These are phyloP conservation scores for Rattus norvegicus DNA, from an alignment of 2,113 vertebrate species.

Conservation along the genomic window GRCr8 NC_086028.1:49181501-49182000, in stretches of 20 bases:
- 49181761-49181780: background rate
- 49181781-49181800: background rate
- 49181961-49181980: background rate
- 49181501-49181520: too few species aligned
- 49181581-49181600: background rate
- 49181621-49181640: background rate
- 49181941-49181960: background rate
- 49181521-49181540: too few species aligned
- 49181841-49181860: conserved; percentile 43
- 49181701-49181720: too few species aligned
- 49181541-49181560: background rate
- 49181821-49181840: conserved; percentile 19
- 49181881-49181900: conserved; percentile 27
- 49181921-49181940: background rate
- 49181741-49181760: background rate
- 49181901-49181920: background rate
- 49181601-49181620: background rate
- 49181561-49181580: background rate
- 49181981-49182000: too few species aligned
- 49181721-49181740: background rate
- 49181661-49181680: background rate
- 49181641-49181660: background rate
- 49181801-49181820: background rate
- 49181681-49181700: background rate
- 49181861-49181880: background rate